phyloP scores from a whole-genome alignment of 35 echinoderm and acorn worm genomes.

The Hemicentrotus pulcherrimus region DNA sequence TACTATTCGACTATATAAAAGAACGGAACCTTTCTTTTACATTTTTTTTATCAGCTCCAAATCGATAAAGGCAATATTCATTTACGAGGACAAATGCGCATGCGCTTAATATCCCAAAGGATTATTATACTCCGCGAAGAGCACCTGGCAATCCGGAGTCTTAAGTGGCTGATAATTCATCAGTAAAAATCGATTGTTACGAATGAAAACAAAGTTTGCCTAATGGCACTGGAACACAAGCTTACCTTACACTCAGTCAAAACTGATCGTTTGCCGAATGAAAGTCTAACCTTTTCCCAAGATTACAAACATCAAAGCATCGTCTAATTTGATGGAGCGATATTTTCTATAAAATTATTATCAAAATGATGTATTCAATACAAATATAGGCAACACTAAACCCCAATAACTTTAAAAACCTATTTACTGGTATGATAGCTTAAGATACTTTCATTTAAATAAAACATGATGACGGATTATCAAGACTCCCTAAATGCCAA shows the following conservation, averaged over 20 bases:
- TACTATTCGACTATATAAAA: too few species aligned
- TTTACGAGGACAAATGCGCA: background rate
- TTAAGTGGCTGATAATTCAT: background rate
- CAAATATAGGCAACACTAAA: too few species aligned
- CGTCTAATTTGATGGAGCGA: too few species aligned
- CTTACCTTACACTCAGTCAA: background rate
- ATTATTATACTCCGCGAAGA: background rate
- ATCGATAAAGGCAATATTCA: conserved; percentile 7
- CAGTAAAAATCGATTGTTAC: background rate
- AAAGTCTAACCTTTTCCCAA: background rate
- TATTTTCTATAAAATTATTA: too few species aligned
- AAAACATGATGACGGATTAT: too few species aligned
- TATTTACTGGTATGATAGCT: too few species aligned
- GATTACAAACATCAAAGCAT: background rate
- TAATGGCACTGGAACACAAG: background rate
- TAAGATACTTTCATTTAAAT: too few species aligned
- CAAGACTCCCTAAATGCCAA: too few species aligned
- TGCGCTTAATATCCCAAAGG: background rate
- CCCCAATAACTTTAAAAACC: too few species aligned
- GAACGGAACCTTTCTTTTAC: too few species aligned
- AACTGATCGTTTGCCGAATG: background rate
- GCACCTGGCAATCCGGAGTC: background rate
- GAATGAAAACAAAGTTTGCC: background rate
- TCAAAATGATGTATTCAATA: too few species aligned
- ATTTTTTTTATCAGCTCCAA: background rate